A percentile compares a stretch with the other conserved stretches of the same genome.
Evolutionary conservation across 2,113 vertebrate species (phyloP).

Genomic region (Sporophila hypoxantha): DNA sequence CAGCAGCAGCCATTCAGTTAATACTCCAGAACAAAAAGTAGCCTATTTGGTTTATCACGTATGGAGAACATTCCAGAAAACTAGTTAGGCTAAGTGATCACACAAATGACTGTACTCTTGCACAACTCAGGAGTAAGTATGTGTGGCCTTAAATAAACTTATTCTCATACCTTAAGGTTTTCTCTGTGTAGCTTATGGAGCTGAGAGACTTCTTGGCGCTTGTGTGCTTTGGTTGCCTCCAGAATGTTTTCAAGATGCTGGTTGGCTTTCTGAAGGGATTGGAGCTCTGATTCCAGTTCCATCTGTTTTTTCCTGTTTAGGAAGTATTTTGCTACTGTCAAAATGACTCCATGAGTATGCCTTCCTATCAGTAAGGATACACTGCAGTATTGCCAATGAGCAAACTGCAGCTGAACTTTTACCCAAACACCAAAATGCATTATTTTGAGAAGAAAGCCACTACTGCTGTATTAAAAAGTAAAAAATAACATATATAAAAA

Average conservation of each 20-base stretch:
- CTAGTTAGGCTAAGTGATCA: background rate
- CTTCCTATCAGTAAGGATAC: background rate
- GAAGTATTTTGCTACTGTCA: background rate
- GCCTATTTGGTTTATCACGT: background rate
- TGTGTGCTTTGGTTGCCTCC: constrained; percentile 87
- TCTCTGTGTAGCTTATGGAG: constrained; percentile 88
- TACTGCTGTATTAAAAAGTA: background rate
- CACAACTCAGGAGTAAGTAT: background rate
- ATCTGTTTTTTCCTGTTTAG: constrained; percentile 82
- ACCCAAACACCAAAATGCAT: background rate
- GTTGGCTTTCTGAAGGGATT: constrained; percentile 88
- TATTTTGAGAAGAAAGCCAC: constrained; percentile 8
- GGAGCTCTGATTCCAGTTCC: constrained; percentile 87
- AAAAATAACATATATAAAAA: background rate
- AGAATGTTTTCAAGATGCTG: constrained; percentile 90
- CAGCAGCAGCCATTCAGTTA: background rate
- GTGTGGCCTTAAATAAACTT: background rate
- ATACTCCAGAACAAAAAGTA: background rate
- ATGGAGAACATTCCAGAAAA: background rate
- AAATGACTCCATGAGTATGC: background rate
- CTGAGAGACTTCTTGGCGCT: constrained; percentile 85
- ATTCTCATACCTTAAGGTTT: constrained; percentile 82
- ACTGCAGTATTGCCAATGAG: background rate
- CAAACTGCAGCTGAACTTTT: background rate
- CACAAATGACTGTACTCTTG: background rate